Evolutionary conservation across 2,888 invertebrate species (phyloP), one percentile per base, ranked within the genome.

Genomic region (Alloplasta piceator): DNA sequence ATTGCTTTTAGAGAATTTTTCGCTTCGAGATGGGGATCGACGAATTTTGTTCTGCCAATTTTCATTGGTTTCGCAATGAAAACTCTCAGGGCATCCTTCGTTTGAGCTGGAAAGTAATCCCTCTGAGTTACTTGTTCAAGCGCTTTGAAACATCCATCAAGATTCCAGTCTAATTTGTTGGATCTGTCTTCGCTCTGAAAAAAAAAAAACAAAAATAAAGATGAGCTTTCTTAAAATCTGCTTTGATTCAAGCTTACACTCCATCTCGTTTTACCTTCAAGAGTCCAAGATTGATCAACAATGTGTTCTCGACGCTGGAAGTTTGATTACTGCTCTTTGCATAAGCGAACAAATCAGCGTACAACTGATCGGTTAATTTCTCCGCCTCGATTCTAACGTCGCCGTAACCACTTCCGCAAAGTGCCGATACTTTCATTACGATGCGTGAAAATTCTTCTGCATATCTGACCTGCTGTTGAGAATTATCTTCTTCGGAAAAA

Each of bases 101-200:
- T 94, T 71, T 91, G 87, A 56, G 90, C 87, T 9, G 94, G 93
- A 84, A 95, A 93, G 87, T 94, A 94, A 72, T 93, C 92, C 87
- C 93, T 93, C 82, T 92, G 92, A 7, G 93, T 90, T n/a, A 94
- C 90, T 82, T 92, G 92, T 87, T 94, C 93, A 3, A 96, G 89
- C 0, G 94, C 93, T 6, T 93, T 88, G 84, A 95, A 94, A 83
- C 96, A 95, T 1, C 94, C 94, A 0, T 94, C 94, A 4, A 95
- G 90, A 72, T 95, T 94, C 94, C 95, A 95, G 0, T 94, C 93
- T 6, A 95, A 93, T 85, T 93, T 94, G n/a, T 85, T 82, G 84
- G 93, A 92, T 87, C 96, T 96, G 88, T 96, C 95, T 91, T 97
- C 96, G 7, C 95, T 93, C 96, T 96, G 92, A 38, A 92, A 43